Conservation (phyloP, 2,797 vertebrate species). For the Hemitrygon akajei region DNA sequence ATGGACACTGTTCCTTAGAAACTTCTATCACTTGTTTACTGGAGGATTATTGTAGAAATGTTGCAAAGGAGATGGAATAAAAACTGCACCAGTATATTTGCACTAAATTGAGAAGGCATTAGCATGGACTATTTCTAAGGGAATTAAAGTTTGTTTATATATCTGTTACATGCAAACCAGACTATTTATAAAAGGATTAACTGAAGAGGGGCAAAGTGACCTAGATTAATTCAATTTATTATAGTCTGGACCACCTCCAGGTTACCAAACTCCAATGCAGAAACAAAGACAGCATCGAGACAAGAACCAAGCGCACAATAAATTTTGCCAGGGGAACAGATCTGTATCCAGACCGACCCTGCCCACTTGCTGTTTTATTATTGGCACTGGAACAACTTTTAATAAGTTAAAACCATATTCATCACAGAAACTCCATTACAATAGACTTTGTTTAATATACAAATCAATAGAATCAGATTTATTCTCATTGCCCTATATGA, state of each 20-base stretch:
- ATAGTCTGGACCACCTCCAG: not conserved
- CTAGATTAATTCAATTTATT: not conserved
- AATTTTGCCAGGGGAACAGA: too few species aligned
- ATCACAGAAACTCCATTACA: not conserved
- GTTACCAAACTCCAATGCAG: not conserved
- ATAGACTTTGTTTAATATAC: not conserved
- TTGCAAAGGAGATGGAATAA: not conserved
- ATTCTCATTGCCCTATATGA: too few species aligned
- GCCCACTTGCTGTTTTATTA: not conserved
- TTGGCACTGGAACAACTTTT: not conserved
- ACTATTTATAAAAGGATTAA: slow-evolving; percentile 14
- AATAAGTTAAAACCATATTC: not conserved
- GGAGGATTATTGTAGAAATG: not conserved
- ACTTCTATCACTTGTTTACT: too few species aligned
- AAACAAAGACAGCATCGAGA: not conserved
- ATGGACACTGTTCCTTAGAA: too few species aligned
- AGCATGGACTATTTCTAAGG: not conserved
- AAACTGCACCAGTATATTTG: not conserved
- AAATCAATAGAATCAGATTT: too few species aligned
- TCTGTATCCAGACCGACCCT: too few species aligned
- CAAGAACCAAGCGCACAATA: not conserved
- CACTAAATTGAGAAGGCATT: not conserved
- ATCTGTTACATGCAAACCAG: not conserved
- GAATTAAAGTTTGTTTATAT: slow-evolving; percentile 12
- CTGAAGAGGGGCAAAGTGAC: not conserved